phyloP scores from a whole-genome alignment of 2,797 vertebrate genomes.

The Helarctos malayanus region DNA sequence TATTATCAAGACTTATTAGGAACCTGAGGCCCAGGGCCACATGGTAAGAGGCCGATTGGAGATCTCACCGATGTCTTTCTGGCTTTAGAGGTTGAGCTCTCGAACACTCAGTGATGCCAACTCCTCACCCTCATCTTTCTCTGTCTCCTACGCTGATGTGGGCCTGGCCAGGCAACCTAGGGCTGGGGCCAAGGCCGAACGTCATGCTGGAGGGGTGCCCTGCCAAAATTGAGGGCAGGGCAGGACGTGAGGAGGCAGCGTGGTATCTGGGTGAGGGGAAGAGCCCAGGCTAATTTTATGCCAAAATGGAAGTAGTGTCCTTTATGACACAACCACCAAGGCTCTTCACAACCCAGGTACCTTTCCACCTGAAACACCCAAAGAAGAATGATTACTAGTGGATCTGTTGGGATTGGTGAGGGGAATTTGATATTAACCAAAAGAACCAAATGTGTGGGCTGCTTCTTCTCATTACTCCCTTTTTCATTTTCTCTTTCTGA shows the following conservation, averaged over 20 bases:
- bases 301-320: slow-evolving; percentile 20
- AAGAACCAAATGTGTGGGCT: neutral
- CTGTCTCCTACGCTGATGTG: neutral
- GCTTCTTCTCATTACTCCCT: neutral
- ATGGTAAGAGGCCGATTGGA: neutral
- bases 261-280: neutral
- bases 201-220: neutral
- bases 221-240: slow-evolving; percentile 12
- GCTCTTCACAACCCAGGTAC: neutral
- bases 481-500: neutral
- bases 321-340: neutral
- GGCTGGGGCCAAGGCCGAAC: neutral
- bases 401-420: neutral
- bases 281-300: neutral
- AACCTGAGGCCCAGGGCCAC: neutral
- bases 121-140: neutral
- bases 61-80: neutral
- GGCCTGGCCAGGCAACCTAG: neutral
- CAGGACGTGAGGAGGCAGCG: neutral
- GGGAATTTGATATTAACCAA: slow-evolving; percentile 30
- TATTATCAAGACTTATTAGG: neutral
- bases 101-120: neutral
- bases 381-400: neutral
- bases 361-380: slow-evolving; percentile 38
- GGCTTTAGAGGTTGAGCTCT: neutral